Evolutionary conservation across 1,140 invertebrate species (phyloP).

Genomic region (Drosophila parvula): DNA sequence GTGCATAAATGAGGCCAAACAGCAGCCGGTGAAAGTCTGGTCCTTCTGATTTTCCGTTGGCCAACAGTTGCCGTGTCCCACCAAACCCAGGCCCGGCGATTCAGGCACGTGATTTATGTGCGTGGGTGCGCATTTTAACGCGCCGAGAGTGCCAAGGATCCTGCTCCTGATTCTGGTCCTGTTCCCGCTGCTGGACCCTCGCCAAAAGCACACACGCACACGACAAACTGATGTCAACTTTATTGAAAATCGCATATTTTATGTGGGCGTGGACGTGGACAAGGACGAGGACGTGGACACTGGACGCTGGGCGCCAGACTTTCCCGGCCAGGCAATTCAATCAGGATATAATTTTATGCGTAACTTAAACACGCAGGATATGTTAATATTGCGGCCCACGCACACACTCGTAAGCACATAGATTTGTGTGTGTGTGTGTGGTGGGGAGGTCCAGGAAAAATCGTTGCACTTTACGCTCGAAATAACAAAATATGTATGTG

Average conservation of each 20-base stretch:
- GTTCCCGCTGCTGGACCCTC: constrained; percentile 2
- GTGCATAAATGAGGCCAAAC: constrained; percentile 4
- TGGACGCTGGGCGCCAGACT: constrained; percentile 21
- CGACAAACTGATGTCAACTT: constrained; percentile 63
- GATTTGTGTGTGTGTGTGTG: not conserved
- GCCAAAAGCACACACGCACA: constrained; percentile 30
- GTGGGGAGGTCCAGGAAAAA: constrained; percentile 50
- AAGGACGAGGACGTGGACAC: not conserved
- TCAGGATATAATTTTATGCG: constrained; percentile 82
- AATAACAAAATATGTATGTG: constrained; percentile 61
- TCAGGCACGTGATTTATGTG: constrained; percentile 79
- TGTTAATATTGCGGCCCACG: constrained; percentile 72
- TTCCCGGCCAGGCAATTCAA: constrained; percentile 62
- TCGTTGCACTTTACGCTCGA: constrained; percentile 63
- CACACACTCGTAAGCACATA: constrained; percentile 10
- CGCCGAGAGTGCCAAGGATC: constrained; percentile 44
- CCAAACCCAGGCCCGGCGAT: constrained; percentile 45
- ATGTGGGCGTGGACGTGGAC: constrained; percentile 48
- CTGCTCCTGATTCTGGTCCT: constrained; percentile 4
- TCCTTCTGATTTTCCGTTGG: constrained; percentile 71
- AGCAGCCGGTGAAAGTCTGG: constrained; percentile 22
- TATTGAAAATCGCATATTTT: constrained; percentile 81
- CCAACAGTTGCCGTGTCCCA: constrained; percentile 49
- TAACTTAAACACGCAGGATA: constrained; percentile 81
- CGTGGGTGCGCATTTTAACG: constrained; percentile 79